Evolutionary conservation across 2,888 invertebrate species (phyloP), one percentile per base, ranked within the genome.

Genomic region (Allygus modestus): DNA sequence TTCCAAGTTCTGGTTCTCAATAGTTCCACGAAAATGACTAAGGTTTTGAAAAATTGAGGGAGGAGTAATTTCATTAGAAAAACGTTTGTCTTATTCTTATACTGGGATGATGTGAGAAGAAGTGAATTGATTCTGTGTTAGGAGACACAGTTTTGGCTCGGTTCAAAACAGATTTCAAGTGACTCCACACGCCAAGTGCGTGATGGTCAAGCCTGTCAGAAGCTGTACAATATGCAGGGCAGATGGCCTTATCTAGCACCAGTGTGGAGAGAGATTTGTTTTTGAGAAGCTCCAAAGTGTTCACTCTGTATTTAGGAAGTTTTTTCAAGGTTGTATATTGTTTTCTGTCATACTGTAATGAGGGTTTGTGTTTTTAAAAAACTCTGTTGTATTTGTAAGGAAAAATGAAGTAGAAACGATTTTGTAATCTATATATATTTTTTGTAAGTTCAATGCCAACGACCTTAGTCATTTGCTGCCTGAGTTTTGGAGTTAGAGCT

Each of bases 1-100:
- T 81, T 31, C 81, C 81, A 54, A 58, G 81, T 0, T 61, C 81
- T 23, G 58, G 17, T 37, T 81, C 81, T 11, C 43, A 65, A 73
- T 31, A 71, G 41, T 83, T 69, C 71, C 28, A 83, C 23, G 54
- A 23, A 23, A 54, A 43, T 12, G 23, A 7, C 20, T 54, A 15
- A 23, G 20, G 20, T 20, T 54, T 1, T 1, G 15, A 54, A 54
- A 54, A 12, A 23, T 54, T 54, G 2, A 7, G 54, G 54, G 0
- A 54, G 54, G 20, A 54, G 20, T 0, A 11, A 9, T 54, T 54
- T 54, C 54, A 51, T 33, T n/a, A 75, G 46, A 17, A 17, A 26
- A 5, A 28, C 23, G 33, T 69, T 33, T 2, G 1, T 33, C 7
- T 7, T 28, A 23, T 69, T 69, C 4, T 17, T 12, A 31, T 69